Percentiles rank a stretch among this genome's conserved stretches.
These are phyloP conservation scores for Cotesia chilonis DNA, from an alignment of 1,140 invertebrate genomes.

Conservation along the genomic window DNA sequence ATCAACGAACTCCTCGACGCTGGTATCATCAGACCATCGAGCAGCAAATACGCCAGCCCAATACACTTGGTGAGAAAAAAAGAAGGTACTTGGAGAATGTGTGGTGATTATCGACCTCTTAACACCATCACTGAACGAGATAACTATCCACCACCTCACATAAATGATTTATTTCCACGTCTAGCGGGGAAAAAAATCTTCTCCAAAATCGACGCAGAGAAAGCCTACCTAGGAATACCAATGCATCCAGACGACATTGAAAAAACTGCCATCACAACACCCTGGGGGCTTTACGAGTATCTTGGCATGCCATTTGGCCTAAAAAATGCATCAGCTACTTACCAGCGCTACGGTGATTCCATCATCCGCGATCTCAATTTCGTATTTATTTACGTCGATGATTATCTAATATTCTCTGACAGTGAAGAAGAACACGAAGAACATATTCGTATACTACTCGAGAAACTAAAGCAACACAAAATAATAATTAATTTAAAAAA, in stretches of 20 bases:
- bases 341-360: conserved; percentile 40
- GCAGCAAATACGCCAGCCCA: conserved; percentile 55
- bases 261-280: conserved; percentile 56
- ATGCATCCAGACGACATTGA: conserved; percentile 45
- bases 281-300: conserved; percentile 42
- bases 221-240: conserved; percentile 62
- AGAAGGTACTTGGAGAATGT: conserved; percentile 50
- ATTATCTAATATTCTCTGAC: conserved; percentile 30
- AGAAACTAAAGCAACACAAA: background rate
- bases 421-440: conserved; percentile 30
- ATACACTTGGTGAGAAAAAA: conserved; percentile 59
- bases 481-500: conserved; percentile 8
- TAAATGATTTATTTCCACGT: conserved; percentile 51
- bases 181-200: conserved; percentile 52
- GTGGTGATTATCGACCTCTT: conserved; percentile 56
- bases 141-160: conserved; percentile 45
- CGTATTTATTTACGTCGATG: conserved; percentile 33
- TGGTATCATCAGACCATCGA: conserved; percentile 49
- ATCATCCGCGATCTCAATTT: conserved; percentile 33
- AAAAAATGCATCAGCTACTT: conserved; percentile 38
- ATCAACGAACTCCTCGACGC: conserved; percentile 45
- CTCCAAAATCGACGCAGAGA: conserved; percentile 53
- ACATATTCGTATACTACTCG: conserved; percentile 22
- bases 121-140: conserved; percentile 56
- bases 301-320: conserved; percentile 54